Evolutionary conservation across 2,888 invertebrate species (phyloP).

Genomic region (Thalpophila matura): DNA sequence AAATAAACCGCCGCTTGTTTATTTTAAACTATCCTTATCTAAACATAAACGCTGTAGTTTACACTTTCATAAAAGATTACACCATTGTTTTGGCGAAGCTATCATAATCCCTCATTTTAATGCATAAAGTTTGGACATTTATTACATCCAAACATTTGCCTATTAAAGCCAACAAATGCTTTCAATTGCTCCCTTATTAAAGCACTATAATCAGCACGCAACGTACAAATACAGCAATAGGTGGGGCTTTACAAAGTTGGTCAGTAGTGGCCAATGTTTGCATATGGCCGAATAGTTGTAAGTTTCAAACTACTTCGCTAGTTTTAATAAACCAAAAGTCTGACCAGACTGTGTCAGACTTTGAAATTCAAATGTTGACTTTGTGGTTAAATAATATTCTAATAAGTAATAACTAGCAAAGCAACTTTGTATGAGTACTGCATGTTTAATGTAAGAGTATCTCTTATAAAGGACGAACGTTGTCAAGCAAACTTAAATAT

Average conservation of each 20-base stretch:
- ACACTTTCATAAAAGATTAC: conserved; percentile 7
- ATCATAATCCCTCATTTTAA: conserved; percentile 19
- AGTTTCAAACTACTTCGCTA: conserved; percentile 11
- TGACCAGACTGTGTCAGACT: conserved; percentile 21
- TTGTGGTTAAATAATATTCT: conserved; percentile 17
- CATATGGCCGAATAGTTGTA: background rate
- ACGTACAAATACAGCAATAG: background rate
- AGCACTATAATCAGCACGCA: background rate
- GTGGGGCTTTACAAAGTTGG: background rate
- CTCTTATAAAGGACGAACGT: background rate
- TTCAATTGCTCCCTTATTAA: conserved; percentile 1
- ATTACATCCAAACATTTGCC: background rate
- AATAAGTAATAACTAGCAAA: too few relatives aligned
- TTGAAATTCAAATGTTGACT: conserved; percentile 4
- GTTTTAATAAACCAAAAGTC: conserved; percentile 11
- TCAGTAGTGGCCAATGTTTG: conserved; percentile 5
- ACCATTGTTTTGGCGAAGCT: conserved; percentile 17
- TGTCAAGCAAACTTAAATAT: too few relatives aligned
- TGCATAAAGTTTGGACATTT: conserved; percentile 11
- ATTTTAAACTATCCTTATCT: conserved; percentile 9
- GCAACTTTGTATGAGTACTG: conserved; percentile 1
- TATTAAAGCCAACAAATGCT: background rate
- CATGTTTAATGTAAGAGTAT: background rate
- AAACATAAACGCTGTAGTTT: background rate
- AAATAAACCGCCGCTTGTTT: background rate